A percentile compares a stretch with the other conserved stretches of the same genome.
phyloP scores from a whole-genome alignment of 2,888 invertebrate species.

The Neoitamus cyanurus region DNA sequence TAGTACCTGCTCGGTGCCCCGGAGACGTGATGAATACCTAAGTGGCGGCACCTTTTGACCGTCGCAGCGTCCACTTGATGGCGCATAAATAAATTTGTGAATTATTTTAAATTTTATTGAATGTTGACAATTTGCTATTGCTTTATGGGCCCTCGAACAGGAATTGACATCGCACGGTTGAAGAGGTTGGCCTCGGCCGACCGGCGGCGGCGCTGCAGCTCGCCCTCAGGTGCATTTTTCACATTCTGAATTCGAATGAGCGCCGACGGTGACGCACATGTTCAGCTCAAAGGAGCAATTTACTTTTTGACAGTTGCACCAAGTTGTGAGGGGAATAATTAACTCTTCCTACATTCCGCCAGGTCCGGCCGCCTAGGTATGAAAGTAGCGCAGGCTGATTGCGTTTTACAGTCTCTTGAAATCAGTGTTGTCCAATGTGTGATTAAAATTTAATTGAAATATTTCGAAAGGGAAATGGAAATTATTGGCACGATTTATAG shows the following conservation, averaged over 20 bases:
- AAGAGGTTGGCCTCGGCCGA: not conserved
- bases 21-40: not conserved
- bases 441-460: too few relatives aligned
- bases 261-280: not conserved
- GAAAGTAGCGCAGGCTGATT: not conserved
- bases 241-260: not conserved
- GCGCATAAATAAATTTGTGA: conserved; percentile 34
- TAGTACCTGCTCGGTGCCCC: not conserved
- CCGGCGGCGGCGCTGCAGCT: not conserved
- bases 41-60: not conserved
- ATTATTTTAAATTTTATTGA: conserved; percentile 46
- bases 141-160: not conserved
- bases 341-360: not conserved
- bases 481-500: too few relatives aligned
- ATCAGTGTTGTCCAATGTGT: not conserved
- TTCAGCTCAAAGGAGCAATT: not conserved
- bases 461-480: too few relatives aligned
- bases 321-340: conserved; percentile 11
- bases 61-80: not conserved
- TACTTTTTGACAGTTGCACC: conserved; percentile 8
- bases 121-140: conserved; percentile 45
- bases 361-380: not conserved
- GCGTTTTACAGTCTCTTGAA: not conserved
- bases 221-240: conserved; percentile 5
- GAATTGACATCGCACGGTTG: not conserved